Evolutionary conservation across 2,888 invertebrate genomes (phyloP).

Genomic region (Cheilosia urbana): DNA sequence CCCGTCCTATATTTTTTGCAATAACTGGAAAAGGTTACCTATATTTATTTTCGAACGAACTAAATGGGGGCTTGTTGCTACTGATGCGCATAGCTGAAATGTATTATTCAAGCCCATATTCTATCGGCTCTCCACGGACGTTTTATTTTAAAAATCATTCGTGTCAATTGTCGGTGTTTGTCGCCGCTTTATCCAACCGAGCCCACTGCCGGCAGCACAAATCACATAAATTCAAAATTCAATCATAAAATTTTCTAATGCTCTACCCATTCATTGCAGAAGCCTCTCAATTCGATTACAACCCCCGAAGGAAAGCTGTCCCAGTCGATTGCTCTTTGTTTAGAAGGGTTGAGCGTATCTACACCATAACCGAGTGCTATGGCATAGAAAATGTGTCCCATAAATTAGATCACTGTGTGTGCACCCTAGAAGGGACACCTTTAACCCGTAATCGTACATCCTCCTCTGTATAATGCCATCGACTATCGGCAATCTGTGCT

Average conservation of each 20-base stretch:
- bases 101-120: too few relatives aligned
- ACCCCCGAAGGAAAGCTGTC: constrained; percentile 16
- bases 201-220: constrained; percentile 14
- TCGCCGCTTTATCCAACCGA: not conserved
- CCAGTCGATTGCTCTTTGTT: constrained; percentile 60
- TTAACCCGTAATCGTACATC: constrained; percentile 59
- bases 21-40: too few relatives aligned
- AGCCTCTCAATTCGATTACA: constrained; percentile 65
- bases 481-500: constrained; percentile 58
- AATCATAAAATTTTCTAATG: constrained; percentile 64
- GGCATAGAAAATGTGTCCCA: constrained; percentile 54
- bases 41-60: too few relatives aligned
- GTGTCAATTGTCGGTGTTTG: constrained; percentile 9
- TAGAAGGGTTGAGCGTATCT: constrained; percentile 25
- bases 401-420: constrained; percentile 62
- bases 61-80: too few relatives aligned
- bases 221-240: constrained; percentile 66
- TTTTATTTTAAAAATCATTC: too few relatives aligned
- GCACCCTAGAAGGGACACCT: constrained; percentile 58
- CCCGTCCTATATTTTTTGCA: too few relatives aligned
- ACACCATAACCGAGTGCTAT: not conserved
- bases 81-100: too few relatives aligned
- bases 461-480: constrained; percentile 18
- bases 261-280: constrained; percentile 43
- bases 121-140: too few relatives aligned